Conservation (phyloP, 2,113 vertebrate genomes). For the Lontra canadensis region DNA sequence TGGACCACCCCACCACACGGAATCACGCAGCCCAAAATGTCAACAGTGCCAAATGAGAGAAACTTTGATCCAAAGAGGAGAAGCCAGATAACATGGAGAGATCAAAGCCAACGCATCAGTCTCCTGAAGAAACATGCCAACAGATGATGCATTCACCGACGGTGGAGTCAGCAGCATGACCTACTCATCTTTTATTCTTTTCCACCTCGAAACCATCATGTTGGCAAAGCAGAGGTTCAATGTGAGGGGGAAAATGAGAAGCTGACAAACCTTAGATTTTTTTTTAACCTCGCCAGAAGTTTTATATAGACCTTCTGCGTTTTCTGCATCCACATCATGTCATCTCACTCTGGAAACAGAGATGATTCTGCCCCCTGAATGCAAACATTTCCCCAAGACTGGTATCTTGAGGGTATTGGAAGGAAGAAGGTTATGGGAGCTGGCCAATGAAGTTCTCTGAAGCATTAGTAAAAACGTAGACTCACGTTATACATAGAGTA, state of each 20-base stretch:
- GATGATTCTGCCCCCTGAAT: background rate
- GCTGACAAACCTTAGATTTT: no score
- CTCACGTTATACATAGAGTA: background rate
- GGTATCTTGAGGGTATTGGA: background rate
- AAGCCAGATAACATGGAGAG: background rate
- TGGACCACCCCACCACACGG: background rate
- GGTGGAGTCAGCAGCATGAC: fast-evolving
- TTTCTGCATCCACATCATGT: background rate
- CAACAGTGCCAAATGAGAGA: background rate
- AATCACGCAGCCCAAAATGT: background rate
- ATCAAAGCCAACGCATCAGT: background rate
- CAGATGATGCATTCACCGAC: background rate
- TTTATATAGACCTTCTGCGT: background rate
- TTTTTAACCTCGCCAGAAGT: background rate
- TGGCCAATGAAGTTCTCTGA: background rate
- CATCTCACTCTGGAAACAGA: background rate
- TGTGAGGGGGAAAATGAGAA: no score
- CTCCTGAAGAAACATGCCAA: background rate
- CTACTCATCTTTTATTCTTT: fast-evolving
- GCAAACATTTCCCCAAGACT: background rate
- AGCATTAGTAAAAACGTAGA: background rate
- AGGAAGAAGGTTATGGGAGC: background rate
- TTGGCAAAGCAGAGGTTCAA: background rate
- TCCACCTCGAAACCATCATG: background rate
- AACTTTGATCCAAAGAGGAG: background rate